phyloP scores from a whole-genome alignment of 2,113 vertebrate species.

The Choloepus hoffmanni region DNA sequence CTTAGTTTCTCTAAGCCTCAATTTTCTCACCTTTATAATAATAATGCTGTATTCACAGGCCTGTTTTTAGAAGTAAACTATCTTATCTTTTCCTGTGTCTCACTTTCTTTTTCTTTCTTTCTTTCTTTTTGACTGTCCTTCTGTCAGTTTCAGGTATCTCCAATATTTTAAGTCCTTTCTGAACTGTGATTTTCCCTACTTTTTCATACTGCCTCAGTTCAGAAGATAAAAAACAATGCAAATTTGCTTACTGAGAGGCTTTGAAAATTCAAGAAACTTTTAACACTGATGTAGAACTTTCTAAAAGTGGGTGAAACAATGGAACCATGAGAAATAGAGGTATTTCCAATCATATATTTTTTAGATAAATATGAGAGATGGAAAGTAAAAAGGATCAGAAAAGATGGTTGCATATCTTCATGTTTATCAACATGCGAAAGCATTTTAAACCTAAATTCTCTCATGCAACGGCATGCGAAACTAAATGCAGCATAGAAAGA shows the following conservation, averaged over 20 bases:
- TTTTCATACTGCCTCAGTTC: slow-evolving; percentile 2
- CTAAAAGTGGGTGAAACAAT: slow-evolving; percentile 15
- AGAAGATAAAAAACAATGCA: slow-evolving; percentile 21
- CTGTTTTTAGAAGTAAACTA: slow-evolving; percentile 30
- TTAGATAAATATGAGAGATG: slow-evolving; percentile 81
- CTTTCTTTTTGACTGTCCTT: background rate
- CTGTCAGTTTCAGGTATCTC: background rate
- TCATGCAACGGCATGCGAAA: slow-evolving; percentile 89
- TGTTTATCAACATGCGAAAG: slow-evolving; percentile 87
- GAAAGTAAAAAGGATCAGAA: slow-evolving; percentile 82
- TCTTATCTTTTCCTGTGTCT: background rate
- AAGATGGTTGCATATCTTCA: slow-evolving; percentile 75
- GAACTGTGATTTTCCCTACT: slow-evolving; percentile 29
- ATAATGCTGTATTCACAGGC: background rate
- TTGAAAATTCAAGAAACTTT: slow-evolving; percentile 62
- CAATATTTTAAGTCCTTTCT: slow-evolving; percentile 18
- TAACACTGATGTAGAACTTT: slow-evolving; percentile 34
- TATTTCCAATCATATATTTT: slow-evolving; percentile 90
- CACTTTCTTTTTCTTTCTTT: background rate
- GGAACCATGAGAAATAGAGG: slow-evolving; percentile 20
- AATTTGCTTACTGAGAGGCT: slow-evolving; percentile 60
- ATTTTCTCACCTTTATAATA: slow-evolving; percentile 61
- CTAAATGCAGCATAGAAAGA: slow-evolving; percentile 83
- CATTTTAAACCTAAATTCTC: slow-evolving; percentile 68
- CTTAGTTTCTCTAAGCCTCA: slow-evolving; percentile 19